Conservation (phyloP, 2,113 vertebrate species). For the Colius striatus region DNA sequence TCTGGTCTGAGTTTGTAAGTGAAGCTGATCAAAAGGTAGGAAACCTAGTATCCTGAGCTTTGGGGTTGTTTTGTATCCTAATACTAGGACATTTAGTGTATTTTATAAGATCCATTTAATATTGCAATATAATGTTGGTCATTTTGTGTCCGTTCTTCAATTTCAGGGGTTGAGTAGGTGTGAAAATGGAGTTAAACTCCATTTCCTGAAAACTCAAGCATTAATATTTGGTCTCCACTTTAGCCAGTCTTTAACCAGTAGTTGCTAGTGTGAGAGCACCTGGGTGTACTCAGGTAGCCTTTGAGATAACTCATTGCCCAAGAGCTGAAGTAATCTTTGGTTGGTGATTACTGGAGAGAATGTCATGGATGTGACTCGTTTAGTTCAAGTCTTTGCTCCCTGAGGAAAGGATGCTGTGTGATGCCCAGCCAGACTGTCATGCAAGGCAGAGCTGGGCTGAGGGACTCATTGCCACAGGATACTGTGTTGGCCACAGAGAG, state of each 20-base stretch:
- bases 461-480: not conserved
- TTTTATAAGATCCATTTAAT: not conserved
- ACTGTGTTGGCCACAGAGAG: too few relatives aligned
- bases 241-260: not conserved
- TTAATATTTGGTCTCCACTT: not conserved
- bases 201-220: not conserved
- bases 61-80: not conserved
- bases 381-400: not conserved
- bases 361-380: not conserved
- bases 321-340: not conserved
- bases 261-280: not conserved
- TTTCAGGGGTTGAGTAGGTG: not conserved
- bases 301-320: not conserved
- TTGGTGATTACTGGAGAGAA: not conserved
- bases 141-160: not conserved
- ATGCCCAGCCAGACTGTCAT: accelerated
- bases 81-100: not conserved
- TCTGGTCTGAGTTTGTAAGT: not conserved
- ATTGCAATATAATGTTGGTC: not conserved
- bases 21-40: not conserved
- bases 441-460: not conserved
- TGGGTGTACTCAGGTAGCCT: not conserved
- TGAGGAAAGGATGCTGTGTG: accelerated
- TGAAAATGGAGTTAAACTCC: not conserved
- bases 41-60: not conserved